These are phyloP conservation scores for Clostera curtula DNA, from an alignment of 2,888 invertebrate genomes.

Conservation along the genomic window DNA sequence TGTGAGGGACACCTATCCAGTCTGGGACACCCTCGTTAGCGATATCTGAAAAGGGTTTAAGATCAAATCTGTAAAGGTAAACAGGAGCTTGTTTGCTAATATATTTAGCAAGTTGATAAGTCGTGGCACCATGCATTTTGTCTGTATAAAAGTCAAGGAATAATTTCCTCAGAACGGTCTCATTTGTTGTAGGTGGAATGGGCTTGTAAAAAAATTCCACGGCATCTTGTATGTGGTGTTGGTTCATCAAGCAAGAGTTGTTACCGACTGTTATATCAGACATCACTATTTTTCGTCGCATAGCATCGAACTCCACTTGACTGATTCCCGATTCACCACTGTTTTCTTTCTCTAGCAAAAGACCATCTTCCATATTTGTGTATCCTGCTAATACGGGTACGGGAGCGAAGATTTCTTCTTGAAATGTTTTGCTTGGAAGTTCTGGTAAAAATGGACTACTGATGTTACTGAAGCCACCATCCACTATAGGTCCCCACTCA, in stretches of 20 bases:
- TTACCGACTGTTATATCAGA: constrained; percentile 76
- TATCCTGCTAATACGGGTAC: constrained; percentile 85
- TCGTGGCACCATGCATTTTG: constrained; percentile 82
- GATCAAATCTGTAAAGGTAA: constrained; percentile 84
- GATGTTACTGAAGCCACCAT: constrained; percentile 79
- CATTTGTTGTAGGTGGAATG: constrained; percentile 77
- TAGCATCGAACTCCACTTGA: constrained; percentile 73
- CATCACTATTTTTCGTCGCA: constrained; percentile 77
- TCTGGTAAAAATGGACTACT: constrained; percentile 80
- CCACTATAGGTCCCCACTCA: constrained; percentile 87
- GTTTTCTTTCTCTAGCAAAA: constrained; percentile 75
- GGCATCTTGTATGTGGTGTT: constrained; percentile 80
- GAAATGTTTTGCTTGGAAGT: constrained; percentile 77
- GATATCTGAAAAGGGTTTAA: constrained; percentile 79
- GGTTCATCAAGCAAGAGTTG: constrained; percentile 76
- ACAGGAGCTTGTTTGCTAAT: constrained; percentile 77
- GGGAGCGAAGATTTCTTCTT: constrained; percentile 76
- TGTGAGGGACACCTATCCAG: constrained; percentile 88
- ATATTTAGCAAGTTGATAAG: constrained; percentile 79
- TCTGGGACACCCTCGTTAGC: constrained; percentile 80
- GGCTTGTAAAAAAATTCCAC: constrained; percentile 86
- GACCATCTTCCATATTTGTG: constrained; percentile 87
- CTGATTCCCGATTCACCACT: constrained; percentile 77
- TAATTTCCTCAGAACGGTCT: constrained; percentile 75
- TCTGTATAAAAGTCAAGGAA: constrained; percentile 85